Base-by-base conservation (phyloP, 2,888 invertebrate species). In the Labia minor region DNA sequence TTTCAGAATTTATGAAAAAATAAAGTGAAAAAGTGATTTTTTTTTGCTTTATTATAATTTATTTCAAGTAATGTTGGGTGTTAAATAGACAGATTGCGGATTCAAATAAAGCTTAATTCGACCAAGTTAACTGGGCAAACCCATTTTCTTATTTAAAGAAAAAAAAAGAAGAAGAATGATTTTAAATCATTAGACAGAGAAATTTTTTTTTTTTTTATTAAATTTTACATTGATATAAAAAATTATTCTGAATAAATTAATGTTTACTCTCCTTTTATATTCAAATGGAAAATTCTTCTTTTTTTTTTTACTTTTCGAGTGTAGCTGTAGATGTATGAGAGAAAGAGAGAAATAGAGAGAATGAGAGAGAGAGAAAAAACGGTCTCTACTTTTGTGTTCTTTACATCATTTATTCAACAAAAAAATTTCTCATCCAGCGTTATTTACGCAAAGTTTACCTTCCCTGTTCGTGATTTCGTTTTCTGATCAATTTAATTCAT, bases 201-300 rank as follows among this genome's bases (percentile, higher is more conserved):
- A 8, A 8, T 33, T 33, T 33, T 33, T 33, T 33, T 33, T 49
- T 49, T 49, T 49, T 49, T 49, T 49, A n/a, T 49, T 49, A 49
- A 49, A 49, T n/a, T 49, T 14, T 16, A 49, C 49, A 49, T 49
- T 49, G 49, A 49, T 49, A 49, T 49, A 49, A 49, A 49, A 49
- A 49, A 49, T 49, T 4, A 49, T 49, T 49, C 49, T 16, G 49
- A 49, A 49, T 49, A 49, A 49, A 49, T 49, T 49, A 49, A 49
- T 49, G 49, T 49, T 49, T 49, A 49, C 49, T 4, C 49, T 49
- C 14, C 49, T 49, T 49, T 49, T 49, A 49, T 49, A 49, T 49
- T 49, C 49, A 49, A 49, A 49, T 49, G 49, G 49, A 49, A 49
- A 49, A 49, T 49, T 49, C 3, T 14, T 49, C 49, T 16, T 14